These are phyloP conservation scores for Caenorhabditis drosophilae DNA, from an alignment of 2,888 invertebrate species.

Conservation along the genomic window DNA sequence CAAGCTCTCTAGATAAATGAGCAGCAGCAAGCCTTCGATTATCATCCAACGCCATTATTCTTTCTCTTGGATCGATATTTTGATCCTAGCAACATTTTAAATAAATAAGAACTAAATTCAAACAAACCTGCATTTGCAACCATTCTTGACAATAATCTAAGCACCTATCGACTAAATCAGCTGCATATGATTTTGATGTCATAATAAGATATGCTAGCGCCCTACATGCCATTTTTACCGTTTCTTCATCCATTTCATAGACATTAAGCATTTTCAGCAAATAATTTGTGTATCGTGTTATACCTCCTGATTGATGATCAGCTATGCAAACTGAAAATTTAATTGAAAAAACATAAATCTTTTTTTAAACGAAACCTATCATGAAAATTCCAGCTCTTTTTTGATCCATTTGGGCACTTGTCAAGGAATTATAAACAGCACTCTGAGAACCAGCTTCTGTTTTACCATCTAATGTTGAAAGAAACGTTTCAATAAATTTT, in stretches of 20 bases:
- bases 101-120: background rate
- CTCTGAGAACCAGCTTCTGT: constrained; percentile 27
- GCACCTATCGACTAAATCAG: constrained; percentile 97
- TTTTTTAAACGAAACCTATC: too few species aligned
- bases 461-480: constrained; percentile 36
- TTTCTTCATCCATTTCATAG: constrained; percentile 71
- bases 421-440: constrained; percentile 29
- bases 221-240: constrained; percentile 94
- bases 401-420: constrained; percentile 18
- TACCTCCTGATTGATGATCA: constrained; percentile 36
- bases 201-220: constrained; percentile 85
- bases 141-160: constrained; percentile 94
- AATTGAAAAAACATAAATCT: too few species aligned
- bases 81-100: background rate
- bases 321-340: constrained; percentile 42
- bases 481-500: constrained; percentile 40
- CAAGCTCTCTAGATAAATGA: constrained; percentile 87
- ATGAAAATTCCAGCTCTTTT: constrained; percentile 48
- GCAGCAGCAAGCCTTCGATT: constrained; percentile 42
- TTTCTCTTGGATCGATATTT: background rate
- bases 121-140: constrained; percentile 68
- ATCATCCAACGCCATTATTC: constrained; percentile 9
- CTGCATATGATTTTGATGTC: constrained; percentile 83
- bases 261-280: constrained; percentile 37
- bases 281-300: constrained; percentile 44